Evolutionary conservation across 2,113 vertebrate species (phyloP), one percentile per base, ranked within the genome.

Genomic region (Lampris megalopsis): DNA sequence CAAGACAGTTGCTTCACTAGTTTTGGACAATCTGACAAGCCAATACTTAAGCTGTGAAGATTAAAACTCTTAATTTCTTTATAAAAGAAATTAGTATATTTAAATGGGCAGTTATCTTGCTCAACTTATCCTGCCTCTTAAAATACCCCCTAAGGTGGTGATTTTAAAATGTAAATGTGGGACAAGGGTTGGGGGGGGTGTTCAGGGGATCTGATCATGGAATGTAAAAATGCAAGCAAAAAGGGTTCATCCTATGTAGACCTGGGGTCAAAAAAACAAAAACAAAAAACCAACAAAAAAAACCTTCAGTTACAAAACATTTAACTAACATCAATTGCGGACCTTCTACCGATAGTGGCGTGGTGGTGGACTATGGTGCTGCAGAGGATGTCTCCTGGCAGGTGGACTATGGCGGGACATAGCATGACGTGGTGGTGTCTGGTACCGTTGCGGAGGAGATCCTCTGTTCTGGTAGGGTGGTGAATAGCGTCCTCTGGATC

Each of bases 381-480:
- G 91, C 4, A 88, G 49, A 24, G 24, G 24, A 24, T 24, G 24
- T 24, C 24, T 24, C 24, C 24, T 24, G 24, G 24, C 24, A 24
- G 24, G 93, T 4, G 94, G 94, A 62, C 94, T 94, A 86, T 93
- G 92, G 24, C 24, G 24, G 24, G 24, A 24, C 24, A 24, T 24
- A 24, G 24, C 90, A 83, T 94, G 94, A 54, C 94, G 95, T 64
- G 95, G 95, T 54, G 96, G 94, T 6, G 96, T 96, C 85, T 95
- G 95, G 92, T 96, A 97, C 73, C 96, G 95, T 0, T 88, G 80
- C 4, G 96, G 93, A 36, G 96, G 95, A 9, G 96, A 97, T 43
- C 95, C 94, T 91, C 96, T 92, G 92, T 94, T 95, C 87, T 95
- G 94, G 91, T 95, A 97, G 2, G 95, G 95, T 69, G 94, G 96